Conservation (phyloP, 53 echinoderm and acorn worm genomes). For the Echinometra lucunter region DNA sequence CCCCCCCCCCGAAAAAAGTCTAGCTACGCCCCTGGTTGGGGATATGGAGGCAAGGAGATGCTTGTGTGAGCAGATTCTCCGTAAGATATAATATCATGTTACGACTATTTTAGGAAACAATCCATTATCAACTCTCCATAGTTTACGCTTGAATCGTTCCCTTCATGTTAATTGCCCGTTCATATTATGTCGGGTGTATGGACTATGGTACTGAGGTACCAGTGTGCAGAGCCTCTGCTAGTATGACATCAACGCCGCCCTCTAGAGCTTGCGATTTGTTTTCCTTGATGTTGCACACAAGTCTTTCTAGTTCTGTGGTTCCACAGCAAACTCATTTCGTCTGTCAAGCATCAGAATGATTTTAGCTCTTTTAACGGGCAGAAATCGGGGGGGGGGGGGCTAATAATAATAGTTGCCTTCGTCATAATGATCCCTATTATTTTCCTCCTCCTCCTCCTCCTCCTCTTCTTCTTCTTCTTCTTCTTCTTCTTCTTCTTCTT, state of each 20-base stretch:
- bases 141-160: background rate
- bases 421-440: background rate
- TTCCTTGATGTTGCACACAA: too few relatives aligned
- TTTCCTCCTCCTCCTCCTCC: background rate
- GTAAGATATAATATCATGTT: background rate
- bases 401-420: background rate
- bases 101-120: conserved; percentile 1
- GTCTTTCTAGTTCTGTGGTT: too few relatives aligned
- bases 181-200: too few relatives aligned
- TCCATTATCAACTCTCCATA: conserved; percentile 7
- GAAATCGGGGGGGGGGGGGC: too few relatives aligned
- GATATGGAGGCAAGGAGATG: background rate
- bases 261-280: too few relatives aligned
- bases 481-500: background rate
- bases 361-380: too few relatives aligned
- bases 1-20: too few relatives aligned
- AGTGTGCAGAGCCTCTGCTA: too few relatives aligned
- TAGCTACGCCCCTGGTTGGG: background rate
- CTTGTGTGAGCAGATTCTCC: background rate
- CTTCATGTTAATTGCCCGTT: background rate
- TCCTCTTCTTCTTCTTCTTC: background rate
- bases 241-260: too few relatives aligned
- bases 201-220: too few relatives aligned
- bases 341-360: too few relatives aligned
- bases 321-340: too few relatives aligned